Evolutionary conservation across 2,797 vertebrate genomes (phyloP).

Genomic region (Sebastolobus alascanus): DNA sequence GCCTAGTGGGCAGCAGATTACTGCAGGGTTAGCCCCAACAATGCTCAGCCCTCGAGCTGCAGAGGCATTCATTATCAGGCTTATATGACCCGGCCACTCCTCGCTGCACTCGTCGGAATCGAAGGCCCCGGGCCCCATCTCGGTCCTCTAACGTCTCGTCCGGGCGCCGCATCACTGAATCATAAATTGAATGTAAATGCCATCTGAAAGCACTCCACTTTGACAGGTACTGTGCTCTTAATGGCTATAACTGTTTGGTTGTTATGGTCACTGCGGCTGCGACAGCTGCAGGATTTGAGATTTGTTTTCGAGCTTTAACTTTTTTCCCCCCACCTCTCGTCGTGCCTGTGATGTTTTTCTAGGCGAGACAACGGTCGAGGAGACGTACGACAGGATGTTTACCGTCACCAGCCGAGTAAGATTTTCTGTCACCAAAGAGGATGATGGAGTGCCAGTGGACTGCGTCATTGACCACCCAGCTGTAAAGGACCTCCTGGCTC

Average conservation of each 20-base stretch:
- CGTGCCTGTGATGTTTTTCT: slow-evolving; percentile 52
- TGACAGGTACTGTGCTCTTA: slow-evolving; percentile 67
- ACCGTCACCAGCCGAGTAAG: slow-evolving; percentile 94
- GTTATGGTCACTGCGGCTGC: slow-evolving; percentile 39
- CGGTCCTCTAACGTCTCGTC: slow-evolving; percentile 64
- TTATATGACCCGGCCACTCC: slow-evolving; percentile 68
- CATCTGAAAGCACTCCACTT: slow-evolving; percentile 57
- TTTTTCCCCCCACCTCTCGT: not conserved
- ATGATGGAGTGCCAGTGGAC: slow-evolving; percentile 94
- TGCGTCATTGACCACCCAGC: slow-evolving; percentile 98
- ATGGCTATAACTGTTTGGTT: slow-evolving; percentile 58
- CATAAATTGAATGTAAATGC: slow-evolving; percentile 77
- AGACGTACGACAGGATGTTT: slow-evolving; percentile 96
- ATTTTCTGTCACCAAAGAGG: slow-evolving; percentile 93
- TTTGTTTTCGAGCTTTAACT: slow-evolving; percentile 51
- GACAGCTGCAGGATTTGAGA: slow-evolving; percentile 28
- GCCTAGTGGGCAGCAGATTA: slow-evolving; percentile 83
- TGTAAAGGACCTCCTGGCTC: slow-evolving; percentile 94
- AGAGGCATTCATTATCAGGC: slow-evolving; percentile 76
- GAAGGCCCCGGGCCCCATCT: slow-evolving; percentile 56
- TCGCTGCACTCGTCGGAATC: slow-evolving; percentile 58
- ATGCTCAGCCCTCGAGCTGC: slow-evolving; percentile 70
- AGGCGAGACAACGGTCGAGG: slow-evolving; percentile 93
- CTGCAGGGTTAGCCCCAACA: slow-evolving; percentile 80
- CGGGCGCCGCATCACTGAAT: slow-evolving; percentile 54